A percentile compares a stretch with the other conserved stretches of the same genome.
Conservation (phyloP, 1,140 invertebrate genomes). For the Lepidurus arcticus region DNA sequence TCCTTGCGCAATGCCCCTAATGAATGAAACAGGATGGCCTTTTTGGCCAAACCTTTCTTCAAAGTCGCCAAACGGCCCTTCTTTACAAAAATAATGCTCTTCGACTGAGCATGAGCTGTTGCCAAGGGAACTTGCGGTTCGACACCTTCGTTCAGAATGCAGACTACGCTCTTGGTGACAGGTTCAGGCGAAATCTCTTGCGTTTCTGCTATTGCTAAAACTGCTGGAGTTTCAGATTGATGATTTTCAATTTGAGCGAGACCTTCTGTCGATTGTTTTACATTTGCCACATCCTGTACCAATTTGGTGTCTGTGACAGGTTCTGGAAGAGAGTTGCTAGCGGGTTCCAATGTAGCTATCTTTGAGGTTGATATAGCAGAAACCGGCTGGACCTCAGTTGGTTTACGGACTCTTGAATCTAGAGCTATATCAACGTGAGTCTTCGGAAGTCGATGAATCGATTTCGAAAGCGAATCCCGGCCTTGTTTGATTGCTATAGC, state of each 20-base stretch:
- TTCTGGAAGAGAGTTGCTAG: neutral
- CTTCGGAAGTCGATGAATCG: neutral
- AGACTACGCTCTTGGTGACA: neutral
- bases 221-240: neutral
- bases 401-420: neutral
- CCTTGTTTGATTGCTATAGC: neutral
- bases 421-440: neutral
- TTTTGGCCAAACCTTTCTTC: neutral
- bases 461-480: slow-evolving; percentile 3
- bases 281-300: neutral
- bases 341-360: neutral
- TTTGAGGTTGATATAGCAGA: neutral
- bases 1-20: neutral
- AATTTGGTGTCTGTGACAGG: neutral
- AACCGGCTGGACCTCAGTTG: neutral
- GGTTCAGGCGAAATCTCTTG: neutral
- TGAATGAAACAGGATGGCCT: neutral
- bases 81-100: neutral
- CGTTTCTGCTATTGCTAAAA: neutral
- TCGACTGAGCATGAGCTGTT: neutral
- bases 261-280: neutral
- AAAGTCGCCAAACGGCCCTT: neutral
- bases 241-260: neutral
- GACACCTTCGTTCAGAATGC: neutral
- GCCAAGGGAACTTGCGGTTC: neutral